Evolutionary conservation across 2,888 invertebrate genomes (phyloP).

Genomic region (Caenorhabditis angaria): DNA sequence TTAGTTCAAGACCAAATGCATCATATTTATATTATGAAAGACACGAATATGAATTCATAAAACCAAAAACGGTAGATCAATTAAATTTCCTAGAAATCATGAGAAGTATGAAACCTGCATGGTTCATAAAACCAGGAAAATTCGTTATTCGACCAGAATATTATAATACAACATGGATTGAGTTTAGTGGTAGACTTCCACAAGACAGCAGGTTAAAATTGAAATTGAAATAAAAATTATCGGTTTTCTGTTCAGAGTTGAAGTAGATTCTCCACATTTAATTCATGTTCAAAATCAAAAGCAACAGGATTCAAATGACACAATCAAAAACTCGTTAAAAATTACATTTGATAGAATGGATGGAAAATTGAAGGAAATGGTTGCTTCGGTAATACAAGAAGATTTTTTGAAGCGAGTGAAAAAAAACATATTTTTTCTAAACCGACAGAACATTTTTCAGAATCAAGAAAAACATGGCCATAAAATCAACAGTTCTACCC

Average conservation of each 20-base stretch:
- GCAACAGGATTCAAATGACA: conserved; percentile 13
- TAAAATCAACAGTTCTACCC: neutral
- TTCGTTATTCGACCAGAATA: conserved; percentile 20
- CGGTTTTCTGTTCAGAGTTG: conserved; percentile 9
- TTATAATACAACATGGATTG: conserved; percentile 34
- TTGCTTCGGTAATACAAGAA: conserved; percentile 17
- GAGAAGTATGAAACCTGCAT: conserved; percentile 13
- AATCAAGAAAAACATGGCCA: no score
- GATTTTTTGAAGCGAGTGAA: conserved; percentile 10
- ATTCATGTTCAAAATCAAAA: conserved; percentile 21
- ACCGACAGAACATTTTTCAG: no score
- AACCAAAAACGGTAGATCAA: conserved; percentile 15
- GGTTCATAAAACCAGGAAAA: conserved; percentile 23
- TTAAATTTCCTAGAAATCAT: conserved; percentile 24
- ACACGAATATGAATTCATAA: conserved; percentile 31
- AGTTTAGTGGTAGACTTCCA: conserved; percentile 14
- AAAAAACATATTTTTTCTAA: no score
- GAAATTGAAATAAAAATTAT: no score
- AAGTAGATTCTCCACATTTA: conserved; percentile 9
- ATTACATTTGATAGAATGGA: conserved; percentile 21
- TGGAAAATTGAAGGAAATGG: conserved; percentile 16
- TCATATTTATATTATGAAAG: conserved; percentile 24
- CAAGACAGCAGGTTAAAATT: conserved; percentile 13
- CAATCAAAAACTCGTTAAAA: conserved; percentile 13
- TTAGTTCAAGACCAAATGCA: conserved; percentile 9